phyloP scores from a whole-genome alignment of 2,888 invertebrate species.

The Polylopha cassiicola region DNA sequence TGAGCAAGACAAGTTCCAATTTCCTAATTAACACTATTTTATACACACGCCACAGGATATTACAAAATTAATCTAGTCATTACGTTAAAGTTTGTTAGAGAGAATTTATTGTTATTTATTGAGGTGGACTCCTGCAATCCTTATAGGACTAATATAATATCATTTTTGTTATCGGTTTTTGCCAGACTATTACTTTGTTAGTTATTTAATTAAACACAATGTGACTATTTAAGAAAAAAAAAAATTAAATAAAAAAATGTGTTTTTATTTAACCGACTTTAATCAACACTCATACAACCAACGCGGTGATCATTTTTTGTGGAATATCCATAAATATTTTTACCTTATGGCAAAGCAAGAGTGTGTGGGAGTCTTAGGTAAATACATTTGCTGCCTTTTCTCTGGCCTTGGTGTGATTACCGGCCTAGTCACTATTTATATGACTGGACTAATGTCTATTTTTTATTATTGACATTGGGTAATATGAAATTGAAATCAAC shows the following conservation, averaged over 20 bases:
- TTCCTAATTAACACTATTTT: conserved; percentile 62
- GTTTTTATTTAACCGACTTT: too few relatives aligned
- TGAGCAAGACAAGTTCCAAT: conserved; percentile 62
- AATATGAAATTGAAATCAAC: too few relatives aligned
- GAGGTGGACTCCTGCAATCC: conserved; percentile 59
- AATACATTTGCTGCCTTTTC: too few relatives aligned
- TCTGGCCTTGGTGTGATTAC: too few relatives aligned
- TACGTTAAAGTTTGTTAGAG: conserved; percentile 66
- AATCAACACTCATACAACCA: too few relatives aligned
- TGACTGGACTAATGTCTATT: too few relatives aligned
- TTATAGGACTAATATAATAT: conserved; percentile 54
- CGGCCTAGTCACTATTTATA: too few relatives aligned
- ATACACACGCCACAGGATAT: conserved; percentile 55
- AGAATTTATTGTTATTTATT: conserved; percentile 54
- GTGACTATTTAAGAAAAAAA: conserved; percentile 63
- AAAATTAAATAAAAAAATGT: conserved; percentile 35
- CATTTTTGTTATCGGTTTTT: conserved; percentile 46
- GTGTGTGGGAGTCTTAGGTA: too few relatives aligned
- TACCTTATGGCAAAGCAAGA: too few relatives aligned
- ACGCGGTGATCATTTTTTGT: too few relatives aligned
- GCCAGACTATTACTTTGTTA: conserved; percentile 54
- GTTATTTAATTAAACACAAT: conserved; percentile 58
- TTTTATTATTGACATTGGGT: too few relatives aligned
- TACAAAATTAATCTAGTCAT: conserved; percentile 67
- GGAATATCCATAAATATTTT: too few relatives aligned